phyloP scores from a whole-genome alignment of 37 sponge, comb jelly and placozoan species.

The Theonella swinhoei region DNA sequence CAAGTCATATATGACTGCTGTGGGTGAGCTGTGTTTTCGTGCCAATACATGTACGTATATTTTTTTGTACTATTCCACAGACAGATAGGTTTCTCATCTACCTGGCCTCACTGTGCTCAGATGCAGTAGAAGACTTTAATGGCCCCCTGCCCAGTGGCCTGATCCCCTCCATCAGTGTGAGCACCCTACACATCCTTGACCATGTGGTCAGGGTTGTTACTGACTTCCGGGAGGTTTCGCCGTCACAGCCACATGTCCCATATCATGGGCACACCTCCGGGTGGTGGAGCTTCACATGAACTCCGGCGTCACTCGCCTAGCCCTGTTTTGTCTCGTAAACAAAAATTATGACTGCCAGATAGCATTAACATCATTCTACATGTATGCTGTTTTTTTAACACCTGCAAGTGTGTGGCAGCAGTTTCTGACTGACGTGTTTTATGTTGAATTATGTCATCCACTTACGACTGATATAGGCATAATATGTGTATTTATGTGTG shows the following conservation, averaged over 20 bases:
- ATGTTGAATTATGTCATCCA: too few relatives aligned
- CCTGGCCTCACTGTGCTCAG: slow-evolving; percentile 39
- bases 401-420: too few relatives aligned
- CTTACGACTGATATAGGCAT: too few relatives aligned
- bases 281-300: background rate
- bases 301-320: background rate
- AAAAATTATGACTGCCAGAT: background rate
- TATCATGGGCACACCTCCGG: background rate
- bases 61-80: too few relatives aligned
- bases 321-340: background rate
- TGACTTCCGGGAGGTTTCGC: background rate
- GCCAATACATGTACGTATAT: too few relatives aligned
- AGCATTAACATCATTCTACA: too few relatives aligned
- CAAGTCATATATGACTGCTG: too few relatives aligned
- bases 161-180: slow-evolving; percentile 74
- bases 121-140: slow-evolving; percentile 43
- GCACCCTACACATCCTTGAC: slow-evolving; percentile 41
- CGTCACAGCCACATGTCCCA: background rate
- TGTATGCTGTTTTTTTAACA: too few relatives aligned
- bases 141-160: slow-evolving; percentile 74
- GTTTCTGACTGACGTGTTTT: too few relatives aligned
- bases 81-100: slow-evolving; percentile 70
- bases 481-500: too few relatives aligned
- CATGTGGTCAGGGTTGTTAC: background rate
- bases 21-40: too few relatives aligned